Evolutionary conservation across 2,888 invertebrate genomes (phyloP).

Genomic region (Diogma glabrata): DNA sequence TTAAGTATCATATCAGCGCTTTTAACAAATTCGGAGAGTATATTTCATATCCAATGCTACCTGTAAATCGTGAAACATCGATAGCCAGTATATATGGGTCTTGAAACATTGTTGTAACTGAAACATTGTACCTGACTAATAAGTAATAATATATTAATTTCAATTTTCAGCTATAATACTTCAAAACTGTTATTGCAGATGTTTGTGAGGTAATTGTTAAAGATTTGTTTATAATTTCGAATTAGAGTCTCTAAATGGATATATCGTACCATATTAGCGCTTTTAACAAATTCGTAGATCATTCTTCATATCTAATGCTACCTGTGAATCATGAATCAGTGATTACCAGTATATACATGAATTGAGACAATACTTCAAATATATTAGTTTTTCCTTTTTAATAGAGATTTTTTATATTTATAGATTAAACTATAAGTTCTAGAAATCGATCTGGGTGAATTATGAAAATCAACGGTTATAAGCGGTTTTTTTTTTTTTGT

Average conservation of each 20-base stretch:
- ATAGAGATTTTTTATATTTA: no score
- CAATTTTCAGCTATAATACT: no score
- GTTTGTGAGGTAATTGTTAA: not conserved
- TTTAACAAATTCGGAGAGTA: constrained; percentile 7
- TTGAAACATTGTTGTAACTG: not conserved
- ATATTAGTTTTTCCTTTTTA: no score
- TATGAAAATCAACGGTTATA: no score
- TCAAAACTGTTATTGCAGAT: no score
- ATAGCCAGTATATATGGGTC: not conserved
- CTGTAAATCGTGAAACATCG: not conserved
- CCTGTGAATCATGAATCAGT: constrained; percentile 1
- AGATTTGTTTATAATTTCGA: not conserved
- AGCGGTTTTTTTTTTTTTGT: no score
- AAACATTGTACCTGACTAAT: no score
- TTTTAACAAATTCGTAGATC: constrained; percentile 7
- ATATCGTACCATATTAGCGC: constrained; percentile 5
- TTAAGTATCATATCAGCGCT: constrained; percentile 3
- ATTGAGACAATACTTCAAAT: not conserved
- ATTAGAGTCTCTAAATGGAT: constrained; percentile 7
- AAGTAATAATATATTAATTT: no score
- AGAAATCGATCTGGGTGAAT: no score
- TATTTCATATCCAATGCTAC: constrained; percentile 5
- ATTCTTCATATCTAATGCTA: constrained; percentile 7
- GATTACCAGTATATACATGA: not conserved
- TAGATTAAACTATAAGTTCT: no score